Evolutionary conservation across 2,113 vertebrate species (phyloP), one percentile per base, ranked within the genome.

Genomic region (Forbesichthys agassizii): DNA sequence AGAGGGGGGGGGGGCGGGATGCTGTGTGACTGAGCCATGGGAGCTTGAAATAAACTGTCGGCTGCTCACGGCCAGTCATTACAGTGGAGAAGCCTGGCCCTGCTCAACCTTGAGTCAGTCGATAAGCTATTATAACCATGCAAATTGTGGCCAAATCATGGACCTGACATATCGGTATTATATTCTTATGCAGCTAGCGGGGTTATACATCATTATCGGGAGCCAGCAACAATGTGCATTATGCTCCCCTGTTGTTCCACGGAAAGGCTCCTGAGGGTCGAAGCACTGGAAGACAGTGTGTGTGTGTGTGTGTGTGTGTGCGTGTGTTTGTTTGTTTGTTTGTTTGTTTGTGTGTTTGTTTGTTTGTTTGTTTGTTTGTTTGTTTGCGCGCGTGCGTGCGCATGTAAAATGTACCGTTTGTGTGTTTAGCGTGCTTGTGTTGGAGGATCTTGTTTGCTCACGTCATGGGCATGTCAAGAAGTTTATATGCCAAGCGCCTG

Each of bases 81-180:
- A 95, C 93, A 85, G 90, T 93, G 88, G 90, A 92, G 91, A 89
- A 88, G 88, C 48, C 90, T 93, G 93, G 93, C 94, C 92, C 87
- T 92, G 89, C 94, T 95, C 95, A 95, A 95, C 93, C 91, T 92
- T 93, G 94, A 94, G 94, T 92, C 92, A 91, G 92, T 98, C 96
- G 93, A 98, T 98, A 98, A 95, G 93, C 93, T 95, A 96, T 97
- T 98, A 98, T 93, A 96, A 94, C 93, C 95, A 98, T 97, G 95
- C 93, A 98, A 93, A 98, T 95, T 95, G 92, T 93, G 93, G 90
- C 92, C 86, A 94, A 95, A 94, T 94, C 94, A 93, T 87, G 92
- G 84, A 85, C 84, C 70, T 73, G 91, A 91, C 92, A 91, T 93
- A 88, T 93, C 89, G 88, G 91, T 93, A 92, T 92, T 90, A 90